phyloP scores from a whole-genome alignment of 37 sponge, comb jelly and placozoan genomes.

The Spongilla lacustris region DNA sequence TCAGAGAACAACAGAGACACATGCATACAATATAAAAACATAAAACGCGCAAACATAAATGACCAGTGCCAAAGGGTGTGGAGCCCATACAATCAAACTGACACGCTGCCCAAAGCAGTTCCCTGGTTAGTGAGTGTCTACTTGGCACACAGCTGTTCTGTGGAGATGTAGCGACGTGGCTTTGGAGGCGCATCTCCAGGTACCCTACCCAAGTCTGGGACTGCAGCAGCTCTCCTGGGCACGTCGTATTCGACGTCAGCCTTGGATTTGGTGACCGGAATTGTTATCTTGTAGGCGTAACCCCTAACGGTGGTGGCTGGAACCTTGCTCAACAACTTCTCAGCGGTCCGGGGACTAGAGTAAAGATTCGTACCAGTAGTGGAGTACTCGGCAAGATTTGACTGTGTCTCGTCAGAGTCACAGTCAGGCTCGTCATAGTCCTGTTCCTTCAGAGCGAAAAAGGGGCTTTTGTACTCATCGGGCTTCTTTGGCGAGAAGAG shows the following conservation, averaged over 20 bases:
- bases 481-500: background rate
- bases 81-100: too few relatives aligned
- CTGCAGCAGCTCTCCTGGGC: slow-evolving; percentile 51
- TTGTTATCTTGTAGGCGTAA: slow-evolving; percentile 63
- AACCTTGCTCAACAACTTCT: slow-evolving; percentile 52
- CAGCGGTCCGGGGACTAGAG: slow-evolving; percentile 6
- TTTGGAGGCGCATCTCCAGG: slow-evolving; percentile 67
- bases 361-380: background rate
- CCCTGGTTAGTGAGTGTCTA: too few relatives aligned
- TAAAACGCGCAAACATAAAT: too few relatives aligned
- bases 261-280: slow-evolving; percentile 36
- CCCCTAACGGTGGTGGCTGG: slow-evolving; percentile 48
- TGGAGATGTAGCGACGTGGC: slow-evolving; percentile 27
- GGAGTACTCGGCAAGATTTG: slow-evolving; percentile 34
- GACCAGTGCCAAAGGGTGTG: too few relatives aligned
- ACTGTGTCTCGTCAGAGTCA: slow-evolving; percentile 19
- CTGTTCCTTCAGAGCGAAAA: slow-evolving; percentile 17
- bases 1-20: too few relatives aligned
- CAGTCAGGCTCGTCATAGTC: slow-evolving; percentile 33
- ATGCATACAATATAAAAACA: too few relatives aligned
- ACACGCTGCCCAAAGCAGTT: too few relatives aligned
- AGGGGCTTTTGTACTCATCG: slow-evolving; percentile 12
- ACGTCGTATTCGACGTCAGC: slow-evolving; percentile 42
- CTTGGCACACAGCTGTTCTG: slow-evolving; percentile 9
- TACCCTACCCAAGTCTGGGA: slow-evolving; percentile 37